Evolutionary conservation across 2,888 invertebrate genomes (phyloP).

Genomic region (Macrosiphum euphorbiae): DNA sequence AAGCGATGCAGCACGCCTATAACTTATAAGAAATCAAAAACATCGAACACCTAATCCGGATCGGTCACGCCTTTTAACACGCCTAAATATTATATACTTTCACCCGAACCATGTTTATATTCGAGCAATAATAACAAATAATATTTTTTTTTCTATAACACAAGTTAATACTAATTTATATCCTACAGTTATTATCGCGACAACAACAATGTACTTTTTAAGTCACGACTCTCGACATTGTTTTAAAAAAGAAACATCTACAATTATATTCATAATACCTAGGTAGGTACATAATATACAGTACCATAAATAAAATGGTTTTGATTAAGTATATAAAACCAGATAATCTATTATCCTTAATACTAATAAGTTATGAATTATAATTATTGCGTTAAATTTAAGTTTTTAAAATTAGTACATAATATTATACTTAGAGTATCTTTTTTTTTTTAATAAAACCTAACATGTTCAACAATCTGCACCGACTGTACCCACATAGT

Average conservation of each 20-base stretch:
- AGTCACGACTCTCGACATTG: conserved; percentile 42
- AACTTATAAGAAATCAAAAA: conserved; percentile 6
- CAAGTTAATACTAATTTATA: conserved; percentile 43
- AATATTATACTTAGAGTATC: background rate
- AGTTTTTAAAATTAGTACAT: background rate
- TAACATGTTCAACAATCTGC: background rate
- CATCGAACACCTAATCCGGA: conserved; percentile 56
- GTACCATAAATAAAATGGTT: background rate
- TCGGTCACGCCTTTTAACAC: conserved; percentile 61
- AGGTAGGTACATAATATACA: background rate
- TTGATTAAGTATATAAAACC: background rate
- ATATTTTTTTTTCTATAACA: conserved; percentile 19
- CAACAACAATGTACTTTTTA: conserved; percentile 2
- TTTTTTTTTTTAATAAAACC: background rate
- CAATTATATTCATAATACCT: background rate
- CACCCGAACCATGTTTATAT: conserved; percentile 32
- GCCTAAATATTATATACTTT: conserved; percentile 58
- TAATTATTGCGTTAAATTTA: background rate
- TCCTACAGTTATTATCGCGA: conserved; percentile 6
- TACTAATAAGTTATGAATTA: background rate
- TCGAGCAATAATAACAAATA: conserved; percentile 20
- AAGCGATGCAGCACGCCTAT: conserved; percentile 16
- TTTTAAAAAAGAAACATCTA: conserved; percentile 25
- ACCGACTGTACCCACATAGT: too few relatives aligned
- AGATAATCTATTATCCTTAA: background rate